phyloP scores from a whole-genome alignment of 1,140 invertebrate genomes.

The Choristoneura fumiferana region DNA sequence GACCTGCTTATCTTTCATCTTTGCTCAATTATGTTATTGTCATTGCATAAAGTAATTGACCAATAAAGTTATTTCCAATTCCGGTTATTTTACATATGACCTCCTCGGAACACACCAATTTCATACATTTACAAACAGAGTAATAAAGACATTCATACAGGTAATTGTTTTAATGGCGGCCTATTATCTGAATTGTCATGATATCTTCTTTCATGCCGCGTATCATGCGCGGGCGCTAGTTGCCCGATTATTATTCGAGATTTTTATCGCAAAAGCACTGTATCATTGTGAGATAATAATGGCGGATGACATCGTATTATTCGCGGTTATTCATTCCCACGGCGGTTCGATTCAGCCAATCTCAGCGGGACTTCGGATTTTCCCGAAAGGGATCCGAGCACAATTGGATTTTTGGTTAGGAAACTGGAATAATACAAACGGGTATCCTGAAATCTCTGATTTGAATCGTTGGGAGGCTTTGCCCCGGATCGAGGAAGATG shows the following conservation, averaged over 20 bases:
- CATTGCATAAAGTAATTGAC: background rate
- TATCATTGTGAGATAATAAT: slow-evolving; percentile 78
- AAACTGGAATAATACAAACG: slow-evolving; percentile 77
- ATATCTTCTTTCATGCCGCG: slow-evolving; percentile 64
- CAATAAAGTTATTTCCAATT: slow-evolving; percentile 44
- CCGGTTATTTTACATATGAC: slow-evolving; percentile 40
- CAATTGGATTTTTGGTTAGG: slow-evolving; percentile 78
- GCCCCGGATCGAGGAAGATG: slow-evolving; percentile 59
- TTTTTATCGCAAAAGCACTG: slow-evolving; percentile 74
- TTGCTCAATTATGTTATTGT: too few relatives aligned
- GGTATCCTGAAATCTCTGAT: slow-evolving; percentile 76
- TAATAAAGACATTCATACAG: slow-evolving; percentile 57
- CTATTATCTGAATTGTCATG: slow-evolving; percentile 53
- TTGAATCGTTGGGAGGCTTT: slow-evolving; percentile 73
- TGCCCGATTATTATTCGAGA: slow-evolving; percentile 64
- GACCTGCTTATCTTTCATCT: too few relatives aligned
- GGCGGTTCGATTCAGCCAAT: slow-evolving; percentile 64
- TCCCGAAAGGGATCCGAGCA: slow-evolving; percentile 65
- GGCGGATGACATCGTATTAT: slow-evolving; percentile 76
- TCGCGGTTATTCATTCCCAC: slow-evolving; percentile 68
- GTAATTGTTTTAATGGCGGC: slow-evolving; percentile 63
- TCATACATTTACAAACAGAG: slow-evolving; percentile 32
- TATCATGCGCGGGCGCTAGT: slow-evolving; percentile 32
- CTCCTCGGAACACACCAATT: slow-evolving; percentile 36
- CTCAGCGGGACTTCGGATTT: slow-evolving; percentile 71